Evolutionary conservation across 2,797 vertebrate species (phyloP).

Genomic region (Hypotaenidia okinawae): DNA sequence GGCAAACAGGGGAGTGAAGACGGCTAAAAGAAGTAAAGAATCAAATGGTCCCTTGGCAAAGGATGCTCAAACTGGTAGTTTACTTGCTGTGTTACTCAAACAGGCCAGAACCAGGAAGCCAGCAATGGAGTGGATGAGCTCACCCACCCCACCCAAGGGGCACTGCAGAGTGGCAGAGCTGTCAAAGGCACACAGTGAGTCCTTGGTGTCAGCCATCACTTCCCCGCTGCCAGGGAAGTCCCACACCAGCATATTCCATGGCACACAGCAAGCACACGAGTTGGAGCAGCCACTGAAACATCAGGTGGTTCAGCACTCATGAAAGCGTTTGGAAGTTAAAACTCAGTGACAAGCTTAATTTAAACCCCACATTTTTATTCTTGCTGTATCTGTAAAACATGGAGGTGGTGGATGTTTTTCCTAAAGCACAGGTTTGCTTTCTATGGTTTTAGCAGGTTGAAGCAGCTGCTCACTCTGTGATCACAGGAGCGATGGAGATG

Average conservation of each 20-base stretch:
- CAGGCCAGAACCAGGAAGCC: neutral
- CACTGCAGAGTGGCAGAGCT: neutral
- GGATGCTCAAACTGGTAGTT: neutral
- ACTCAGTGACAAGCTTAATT: neutral
- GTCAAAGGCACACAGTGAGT: fast-evolving
- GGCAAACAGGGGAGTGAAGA: neutral
- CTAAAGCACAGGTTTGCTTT: neutral
- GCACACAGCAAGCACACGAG: neutral
- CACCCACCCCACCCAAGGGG: neutral
- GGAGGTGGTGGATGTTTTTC: neutral
- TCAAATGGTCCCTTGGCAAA: neutral
- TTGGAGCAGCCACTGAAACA: neutral
- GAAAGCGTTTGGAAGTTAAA: neutral
- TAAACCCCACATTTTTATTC: neutral
- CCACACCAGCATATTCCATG: neutral
- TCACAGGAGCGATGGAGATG: neutral
- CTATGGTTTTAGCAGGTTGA: neutral
- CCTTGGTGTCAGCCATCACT: neutral
- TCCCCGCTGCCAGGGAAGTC: neutral
- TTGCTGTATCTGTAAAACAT: neutral
- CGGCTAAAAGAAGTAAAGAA: neutral
- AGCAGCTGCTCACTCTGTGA: neutral
- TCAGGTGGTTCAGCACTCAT: neutral
- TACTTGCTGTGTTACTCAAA: neutral
- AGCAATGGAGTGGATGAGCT: neutral